Base-by-base conservation (phyloP, 2,888 invertebrate species). In the Alitta virens region DNA sequence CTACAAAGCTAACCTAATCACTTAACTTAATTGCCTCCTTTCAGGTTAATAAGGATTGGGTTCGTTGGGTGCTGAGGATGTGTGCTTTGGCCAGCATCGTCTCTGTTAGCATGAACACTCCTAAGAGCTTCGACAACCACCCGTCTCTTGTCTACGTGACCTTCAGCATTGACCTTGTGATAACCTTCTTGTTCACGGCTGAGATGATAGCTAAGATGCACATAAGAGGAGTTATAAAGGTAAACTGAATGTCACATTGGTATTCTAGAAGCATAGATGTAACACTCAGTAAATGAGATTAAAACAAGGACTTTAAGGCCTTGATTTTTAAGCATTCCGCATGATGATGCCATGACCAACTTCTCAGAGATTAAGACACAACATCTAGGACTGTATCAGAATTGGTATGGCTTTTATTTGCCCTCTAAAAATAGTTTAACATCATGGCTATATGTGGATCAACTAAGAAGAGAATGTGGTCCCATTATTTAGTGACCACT, bases 141-240 rank as follows among this genome's bases (percentile, higher is more conserved):
- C 90, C 91, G n/a, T 87, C 88, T 50, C 86, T 99, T 73, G 91
- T 92, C 82, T 93, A 90, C 76, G 87, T 92, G 66, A 97, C 98
- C 51, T 96, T 98, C 83, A 88, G 88, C 66, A 89, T 91, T 71
- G 99, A 99, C 84, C 87, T 92, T 52, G 83, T 90, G 69, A 92
- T 97, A 50, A 94, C 95, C 16, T 86, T 97, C 72, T 85, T 98
- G 57, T 99, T 99, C 83, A 94, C 96, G 42, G 91, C 95, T 26
- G 99, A 99, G 85, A 97, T 99, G 92, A 92, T 97, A 70, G 95
- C 96, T 63, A 98, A 98, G 85, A 96, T 99, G 91, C 93, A 95
- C 78, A 94, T 94, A 69, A 87, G 94, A 73, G 98, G 95, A 57
- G 91, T 95, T 73, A 82, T 91, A 60, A 91, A 90, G 88, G 93